Evolutionary conservation across 2,113 vertebrate genomes (phyloP).

Genomic region (Progne subis): DNA sequence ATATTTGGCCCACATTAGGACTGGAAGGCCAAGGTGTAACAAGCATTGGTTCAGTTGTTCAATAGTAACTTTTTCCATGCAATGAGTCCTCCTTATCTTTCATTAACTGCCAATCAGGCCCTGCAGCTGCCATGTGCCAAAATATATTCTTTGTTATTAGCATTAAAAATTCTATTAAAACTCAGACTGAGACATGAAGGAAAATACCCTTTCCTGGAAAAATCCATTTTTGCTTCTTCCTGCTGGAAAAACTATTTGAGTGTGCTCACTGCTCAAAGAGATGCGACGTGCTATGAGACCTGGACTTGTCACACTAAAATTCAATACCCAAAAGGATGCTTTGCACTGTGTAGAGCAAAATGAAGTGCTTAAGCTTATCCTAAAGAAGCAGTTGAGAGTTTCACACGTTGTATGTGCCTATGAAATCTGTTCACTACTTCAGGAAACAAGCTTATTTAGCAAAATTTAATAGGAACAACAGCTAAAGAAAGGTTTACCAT

Average conservation of each 20-base stretch:
- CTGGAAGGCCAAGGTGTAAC: constrained; percentile 19
- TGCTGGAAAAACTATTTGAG: constrained; percentile 9
- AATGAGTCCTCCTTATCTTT: constrained; percentile 46
- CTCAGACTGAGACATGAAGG: not conserved
- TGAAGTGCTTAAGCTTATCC: not conserved
- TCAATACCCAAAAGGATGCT: not conserved
- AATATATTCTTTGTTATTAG: not conserved
- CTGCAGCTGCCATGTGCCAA: not conserved
- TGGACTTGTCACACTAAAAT: not conserved
- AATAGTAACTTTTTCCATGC: constrained; percentile 42
- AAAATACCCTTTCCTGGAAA: not conserved
- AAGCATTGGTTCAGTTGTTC: constrained; percentile 2
- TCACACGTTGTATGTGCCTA: not conserved
- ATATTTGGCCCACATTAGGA: constrained; percentile 39
- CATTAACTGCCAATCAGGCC: constrained; percentile 26
- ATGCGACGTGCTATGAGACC: not conserved
- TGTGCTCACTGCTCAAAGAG: not conserved
- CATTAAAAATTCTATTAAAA: not conserved
- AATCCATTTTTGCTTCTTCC: not conserved
- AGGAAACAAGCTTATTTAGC: not conserved
- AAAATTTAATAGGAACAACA: not conserved
- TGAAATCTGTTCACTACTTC: not conserved
- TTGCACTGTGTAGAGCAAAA: not conserved
- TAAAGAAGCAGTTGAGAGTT: not conserved
- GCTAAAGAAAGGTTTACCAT: not conserved